phyloP scores from a whole-genome alignment of 2,113 vertebrate genomes.

The Kobus ellipsiprymnus region DNA sequence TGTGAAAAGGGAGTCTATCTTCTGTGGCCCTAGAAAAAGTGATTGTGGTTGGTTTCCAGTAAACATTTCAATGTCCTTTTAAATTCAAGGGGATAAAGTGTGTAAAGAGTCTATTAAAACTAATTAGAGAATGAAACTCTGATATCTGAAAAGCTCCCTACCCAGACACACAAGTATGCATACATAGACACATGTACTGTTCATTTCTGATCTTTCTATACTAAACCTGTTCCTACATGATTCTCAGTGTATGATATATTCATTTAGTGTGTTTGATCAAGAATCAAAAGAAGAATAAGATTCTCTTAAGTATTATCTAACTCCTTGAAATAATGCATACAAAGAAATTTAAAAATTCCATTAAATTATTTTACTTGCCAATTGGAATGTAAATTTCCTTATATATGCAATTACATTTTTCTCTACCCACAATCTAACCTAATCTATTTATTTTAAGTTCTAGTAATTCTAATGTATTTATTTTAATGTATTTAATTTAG shows the following conservation, averaged over 20 bases:
- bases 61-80: conserved; percentile 52
- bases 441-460: not conserved
- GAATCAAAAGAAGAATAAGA: not conserved
- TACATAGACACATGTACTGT: not conserved
- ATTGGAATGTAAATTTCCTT: not conserved
- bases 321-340: not conserved
- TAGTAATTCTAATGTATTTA: not conserved
- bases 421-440: not conserved
- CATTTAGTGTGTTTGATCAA: not conserved
- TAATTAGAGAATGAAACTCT: not conserved
- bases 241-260: not conserved
- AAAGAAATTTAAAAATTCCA: not conserved
- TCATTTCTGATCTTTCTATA: not conserved
- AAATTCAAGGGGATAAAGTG: conserved; percentile 29
- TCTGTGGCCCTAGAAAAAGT: conserved; percentile 46
- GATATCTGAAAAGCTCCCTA: not conserved
- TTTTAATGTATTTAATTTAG: not conserved
- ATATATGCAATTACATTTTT: not conserved
- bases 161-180: not conserved
- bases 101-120: not conserved
- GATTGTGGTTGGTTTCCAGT: not conserved
- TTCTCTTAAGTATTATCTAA: not conserved
- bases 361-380: not conserved
- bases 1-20: conserved; percentile 48
- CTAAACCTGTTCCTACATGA: not conserved